Conservation (phyloP, 2,888 invertebrate species). For the Apamea sordens region DNA sequence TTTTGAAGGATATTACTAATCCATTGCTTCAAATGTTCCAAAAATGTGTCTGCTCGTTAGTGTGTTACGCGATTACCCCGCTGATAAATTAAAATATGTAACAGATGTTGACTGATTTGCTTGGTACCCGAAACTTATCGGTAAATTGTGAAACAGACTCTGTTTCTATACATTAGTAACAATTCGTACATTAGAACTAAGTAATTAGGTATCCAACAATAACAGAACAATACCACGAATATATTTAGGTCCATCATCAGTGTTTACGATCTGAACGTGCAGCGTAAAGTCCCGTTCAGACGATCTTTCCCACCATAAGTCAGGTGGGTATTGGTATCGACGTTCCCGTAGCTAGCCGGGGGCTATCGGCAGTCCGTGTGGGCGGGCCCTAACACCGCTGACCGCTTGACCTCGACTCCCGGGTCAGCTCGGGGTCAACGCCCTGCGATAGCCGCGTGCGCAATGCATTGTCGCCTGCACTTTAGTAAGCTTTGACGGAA, state of each 20-base stretch:
- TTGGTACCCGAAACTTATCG: background rate
- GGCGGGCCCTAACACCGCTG: constrained; percentile 81
- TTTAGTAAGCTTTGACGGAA: constrained; percentile 75
- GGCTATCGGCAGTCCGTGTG: constrained; percentile 74
- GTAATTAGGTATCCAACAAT: constrained; percentile 1
- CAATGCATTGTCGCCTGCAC: constrained; percentile 80
- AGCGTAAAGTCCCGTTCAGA: constrained; percentile 69
- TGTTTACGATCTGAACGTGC: constrained; percentile 57
- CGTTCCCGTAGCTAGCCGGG: constrained; percentile 65
- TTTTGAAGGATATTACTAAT: too few species aligned
- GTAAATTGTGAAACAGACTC: background rate
- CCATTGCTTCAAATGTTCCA: too few species aligned
- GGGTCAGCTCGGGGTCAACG: constrained; percentile 84
- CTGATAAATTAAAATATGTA: too few species aligned
- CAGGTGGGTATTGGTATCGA: constrained; percentile 49
- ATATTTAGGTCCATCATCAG: constrained; percentile 51
- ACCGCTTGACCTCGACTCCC: constrained; percentile 87
- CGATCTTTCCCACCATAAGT: constrained; percentile 67
- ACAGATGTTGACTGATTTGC: background rate
- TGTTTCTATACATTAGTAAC: background rate
- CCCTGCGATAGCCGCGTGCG: constrained; percentile 73
- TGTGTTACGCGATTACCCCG: too few species aligned
- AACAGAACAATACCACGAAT: constrained; percentile 44
- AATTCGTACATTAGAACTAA: background rate
- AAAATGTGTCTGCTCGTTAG: too few species aligned